Conservation (phyloP, 2,113 vertebrate genomes). For the Propithecus coquereli region DNA sequence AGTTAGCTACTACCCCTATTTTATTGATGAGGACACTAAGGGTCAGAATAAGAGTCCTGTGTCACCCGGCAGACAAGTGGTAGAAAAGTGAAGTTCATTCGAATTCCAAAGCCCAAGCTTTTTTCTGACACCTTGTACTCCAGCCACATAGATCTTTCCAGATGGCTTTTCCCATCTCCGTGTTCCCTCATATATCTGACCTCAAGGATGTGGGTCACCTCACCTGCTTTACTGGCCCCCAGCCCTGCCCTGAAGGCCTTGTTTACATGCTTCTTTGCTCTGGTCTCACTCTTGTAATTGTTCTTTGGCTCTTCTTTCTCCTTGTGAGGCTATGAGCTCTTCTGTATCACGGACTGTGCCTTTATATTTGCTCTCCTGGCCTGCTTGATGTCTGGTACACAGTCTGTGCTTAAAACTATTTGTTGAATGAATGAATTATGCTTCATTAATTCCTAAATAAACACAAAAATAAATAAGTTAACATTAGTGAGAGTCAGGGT, state of each 20-base stretch:
- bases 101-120: background rate
- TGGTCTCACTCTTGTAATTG: background rate
- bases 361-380: background rate
- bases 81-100: background rate
- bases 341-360: background rate
- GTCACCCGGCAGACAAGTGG: background rate
- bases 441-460: background rate
- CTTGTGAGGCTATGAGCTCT: background rate
- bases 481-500: background rate
- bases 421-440: background rate
- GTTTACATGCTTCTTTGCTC: background rate
- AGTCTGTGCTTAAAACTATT: background rate
- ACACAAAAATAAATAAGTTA: background rate
- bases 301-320: background rate
- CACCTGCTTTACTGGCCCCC: background rate
- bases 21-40: background rate
- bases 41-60: background rate
- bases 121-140: background rate
- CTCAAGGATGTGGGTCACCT: background rate
- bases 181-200: background rate
- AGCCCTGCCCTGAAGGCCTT: too few species aligned
- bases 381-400: background rate
- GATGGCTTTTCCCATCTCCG: background rate
- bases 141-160: background rate
- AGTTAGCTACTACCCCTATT: background rate